Evolutionary conservation across 2,797 vertebrate genomes (phyloP).

Genomic region (Chrosomus eos): DNA sequence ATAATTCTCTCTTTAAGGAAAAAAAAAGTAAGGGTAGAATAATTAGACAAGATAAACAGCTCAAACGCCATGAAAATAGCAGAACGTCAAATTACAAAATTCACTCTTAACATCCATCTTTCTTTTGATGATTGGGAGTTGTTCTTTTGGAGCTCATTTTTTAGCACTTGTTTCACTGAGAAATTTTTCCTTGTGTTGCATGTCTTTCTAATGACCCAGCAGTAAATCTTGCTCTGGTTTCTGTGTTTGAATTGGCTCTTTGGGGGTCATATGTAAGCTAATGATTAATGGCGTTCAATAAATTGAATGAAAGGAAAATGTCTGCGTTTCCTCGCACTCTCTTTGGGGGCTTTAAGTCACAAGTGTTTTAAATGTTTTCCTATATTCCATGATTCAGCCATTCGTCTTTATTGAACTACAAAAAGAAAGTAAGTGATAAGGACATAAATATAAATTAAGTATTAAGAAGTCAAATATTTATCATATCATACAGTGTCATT

Average conservation of each 20-base stretch:
- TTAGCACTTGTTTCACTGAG: conserved; percentile 45
- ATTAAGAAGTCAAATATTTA: neutral
- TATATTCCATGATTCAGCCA: conserved; percentile 39
- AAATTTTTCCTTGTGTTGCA: conserved; percentile 34
- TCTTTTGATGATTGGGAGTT: neutral
- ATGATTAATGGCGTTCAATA: conserved; percentile 56
- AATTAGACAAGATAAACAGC: conserved; percentile 34
- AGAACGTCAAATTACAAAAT: conserved; percentile 22
- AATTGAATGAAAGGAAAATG: conserved; percentile 52
- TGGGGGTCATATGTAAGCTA: conserved; percentile 47
- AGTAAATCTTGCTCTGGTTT: conserved; percentile 63
- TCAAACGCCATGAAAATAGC: neutral
- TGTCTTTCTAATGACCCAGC: conserved; percentile 51
- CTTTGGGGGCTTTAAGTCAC: conserved; percentile 32
- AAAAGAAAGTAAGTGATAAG: neutral
- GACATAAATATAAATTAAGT: neutral
- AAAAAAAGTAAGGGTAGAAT: neutral
- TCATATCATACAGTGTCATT: neutral
- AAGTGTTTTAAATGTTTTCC: conserved; percentile 33
- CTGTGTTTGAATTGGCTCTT: conserved; percentile 62
- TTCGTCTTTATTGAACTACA: neutral
- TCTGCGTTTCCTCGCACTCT: conserved; percentile 41
- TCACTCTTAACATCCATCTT: conserved; percentile 22
- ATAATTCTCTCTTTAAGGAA: neutral
- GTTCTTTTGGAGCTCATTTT: conserved; percentile 21